phyloP scores from a whole-genome alignment of 2,888 invertebrate species.

The Nomada goodeniana region DNA sequence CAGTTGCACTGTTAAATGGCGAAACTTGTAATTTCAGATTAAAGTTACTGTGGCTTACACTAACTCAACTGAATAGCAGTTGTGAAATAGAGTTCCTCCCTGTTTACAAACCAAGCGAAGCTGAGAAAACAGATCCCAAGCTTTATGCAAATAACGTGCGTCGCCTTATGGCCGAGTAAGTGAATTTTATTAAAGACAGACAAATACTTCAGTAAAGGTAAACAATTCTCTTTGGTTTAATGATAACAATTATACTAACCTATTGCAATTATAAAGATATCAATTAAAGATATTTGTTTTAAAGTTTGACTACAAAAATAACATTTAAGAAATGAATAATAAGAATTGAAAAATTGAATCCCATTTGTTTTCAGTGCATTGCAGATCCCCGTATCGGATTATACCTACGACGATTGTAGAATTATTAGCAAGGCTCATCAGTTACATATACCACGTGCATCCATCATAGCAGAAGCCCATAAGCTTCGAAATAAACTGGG shows the following conservation, averaged over 20 bases:
- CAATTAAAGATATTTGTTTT: background rate
- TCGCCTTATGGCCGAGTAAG: slow-evolving; percentile 95
- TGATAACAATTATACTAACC: background rate
- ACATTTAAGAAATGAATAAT: too few relatives aligned
- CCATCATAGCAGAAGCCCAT: slow-evolving; percentile 91
- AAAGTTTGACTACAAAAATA: background rate
- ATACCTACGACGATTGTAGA: slow-evolving; percentile 96
- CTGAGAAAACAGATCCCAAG: slow-evolving; percentile 94
- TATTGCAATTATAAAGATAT: background rate
- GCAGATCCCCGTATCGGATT: slow-evolving; percentile 94
- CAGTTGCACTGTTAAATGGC: background rate
- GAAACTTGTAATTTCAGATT: slow-evolving; percentile 86
- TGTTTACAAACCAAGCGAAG: slow-evolving; percentile 94
- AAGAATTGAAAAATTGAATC: background rate
- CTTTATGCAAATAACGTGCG: slow-evolving; percentile 96
- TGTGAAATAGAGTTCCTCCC: slow-evolving; percentile 97
- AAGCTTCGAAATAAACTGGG: slow-evolving; percentile 91
- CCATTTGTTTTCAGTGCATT: slow-evolving; percentile 88
- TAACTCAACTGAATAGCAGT: slow-evolving; percentile 94
- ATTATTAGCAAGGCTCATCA: slow-evolving; percentile 93
- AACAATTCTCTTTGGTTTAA: background rate
- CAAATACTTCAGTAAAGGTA: background rate
- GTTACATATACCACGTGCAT: slow-evolving; percentile 91
- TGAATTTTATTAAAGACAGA: slow-evolving; percentile 54
- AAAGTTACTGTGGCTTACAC: slow-evolving; percentile 93